phyloP scores from a whole-genome alignment of 2,113 vertebrate genomes.

The Numida meleagris region DNA sequence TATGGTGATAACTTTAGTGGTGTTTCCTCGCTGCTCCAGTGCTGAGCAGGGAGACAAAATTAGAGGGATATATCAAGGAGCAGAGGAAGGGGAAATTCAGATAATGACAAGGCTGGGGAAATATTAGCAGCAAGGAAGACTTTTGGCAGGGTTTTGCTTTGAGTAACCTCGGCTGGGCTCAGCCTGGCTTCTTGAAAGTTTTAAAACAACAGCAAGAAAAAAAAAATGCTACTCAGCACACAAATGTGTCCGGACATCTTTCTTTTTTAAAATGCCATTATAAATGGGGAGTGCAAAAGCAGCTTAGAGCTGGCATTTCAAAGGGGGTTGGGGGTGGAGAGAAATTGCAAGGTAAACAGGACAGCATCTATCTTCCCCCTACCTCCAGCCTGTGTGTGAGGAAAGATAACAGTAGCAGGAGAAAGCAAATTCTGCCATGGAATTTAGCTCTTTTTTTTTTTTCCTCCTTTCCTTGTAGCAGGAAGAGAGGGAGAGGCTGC shows the following conservation, averaged over 20 bases:
- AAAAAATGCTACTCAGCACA: not conserved
- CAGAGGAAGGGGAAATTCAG: not conserved
- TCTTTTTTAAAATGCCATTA: slow-evolving; percentile 40
- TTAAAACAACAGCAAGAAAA: not conserved
- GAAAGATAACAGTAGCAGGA: slow-evolving; percentile 68
- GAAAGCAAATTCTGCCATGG: slow-evolving; percentile 52
- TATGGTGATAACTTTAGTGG: slow-evolving; percentile 26
- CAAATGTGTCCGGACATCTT: not conserved
- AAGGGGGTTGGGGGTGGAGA: slow-evolving; percentile 12
- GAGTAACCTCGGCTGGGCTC: not conserved
- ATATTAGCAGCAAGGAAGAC: not conserved
- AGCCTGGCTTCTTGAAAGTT: not conserved
- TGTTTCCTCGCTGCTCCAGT: not conserved
- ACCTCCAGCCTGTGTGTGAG: slow-evolving; percentile 55
- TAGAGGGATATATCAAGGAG: not conserved
- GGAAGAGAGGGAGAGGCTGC: slow-evolving; percentile 37
- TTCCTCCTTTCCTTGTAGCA: not conserved
- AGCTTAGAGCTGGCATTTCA: slow-evolving; percentile 59
- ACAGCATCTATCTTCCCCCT: slow-evolving; percentile 47
- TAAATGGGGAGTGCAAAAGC: slow-evolving; percentile 34
- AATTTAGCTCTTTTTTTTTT: slow-evolving; percentile 52
- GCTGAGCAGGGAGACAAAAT: not conserved
- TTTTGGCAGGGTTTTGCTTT: not conserved
- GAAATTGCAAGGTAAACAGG: slow-evolving; percentile 62
- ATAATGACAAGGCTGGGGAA: not conserved